A percentile compares a stretch with the other conserved stretches of the same genome.
Evolutionary conservation across 2,113 vertebrate genomes (phyloP).

Genomic region (Triplophysa dalaica): DNA sequence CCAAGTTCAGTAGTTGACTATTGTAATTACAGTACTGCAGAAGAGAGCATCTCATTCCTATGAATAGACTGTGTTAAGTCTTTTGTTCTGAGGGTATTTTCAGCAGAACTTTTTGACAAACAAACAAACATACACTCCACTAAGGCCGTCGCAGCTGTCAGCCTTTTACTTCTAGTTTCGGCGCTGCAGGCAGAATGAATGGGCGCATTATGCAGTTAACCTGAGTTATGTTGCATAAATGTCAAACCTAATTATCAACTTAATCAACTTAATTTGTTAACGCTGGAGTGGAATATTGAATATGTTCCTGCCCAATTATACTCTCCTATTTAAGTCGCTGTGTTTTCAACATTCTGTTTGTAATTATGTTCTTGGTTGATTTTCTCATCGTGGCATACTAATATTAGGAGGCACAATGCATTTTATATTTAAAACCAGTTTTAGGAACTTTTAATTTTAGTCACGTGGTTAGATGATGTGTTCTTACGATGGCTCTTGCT

Average conservation of each 20-base stretch:
- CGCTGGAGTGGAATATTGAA: slow-evolving; percentile 1
- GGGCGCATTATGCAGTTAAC: slow-evolving; percentile 15
- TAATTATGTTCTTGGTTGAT: neutral
- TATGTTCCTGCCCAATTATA: neutral
- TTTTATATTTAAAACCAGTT: too few relatives aligned
- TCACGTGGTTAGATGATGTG: too few relatives aligned
- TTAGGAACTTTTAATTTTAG: too few relatives aligned
- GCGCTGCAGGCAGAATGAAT: neutral
- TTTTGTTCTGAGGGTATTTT: neutral
- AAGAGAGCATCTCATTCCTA: neutral
- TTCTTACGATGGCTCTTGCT: too few relatives aligned
- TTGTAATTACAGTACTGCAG: slow-evolving; percentile 33
- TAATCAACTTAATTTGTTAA: slow-evolving; percentile 16
- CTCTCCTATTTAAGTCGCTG: neutral
- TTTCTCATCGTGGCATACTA: too few relatives aligned
- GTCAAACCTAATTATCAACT: slow-evolving; percentile 18
- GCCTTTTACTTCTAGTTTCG: neutral
- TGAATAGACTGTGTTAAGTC: neutral
- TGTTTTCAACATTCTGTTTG: neutral
- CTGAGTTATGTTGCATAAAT: slow-evolving; percentile 14
- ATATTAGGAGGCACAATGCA: too few relatives aligned
- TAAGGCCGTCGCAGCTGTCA: too few relatives aligned
- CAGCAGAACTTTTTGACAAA: neutral
- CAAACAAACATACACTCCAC: neutral
- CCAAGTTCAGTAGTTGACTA: slow-evolving; percentile 11